Evolutionary conservation across 2,113 vertebrate genomes (phyloP), one percentile per base, ranked within the genome.

Genomic region (Hemicordylus capensis): DNA sequence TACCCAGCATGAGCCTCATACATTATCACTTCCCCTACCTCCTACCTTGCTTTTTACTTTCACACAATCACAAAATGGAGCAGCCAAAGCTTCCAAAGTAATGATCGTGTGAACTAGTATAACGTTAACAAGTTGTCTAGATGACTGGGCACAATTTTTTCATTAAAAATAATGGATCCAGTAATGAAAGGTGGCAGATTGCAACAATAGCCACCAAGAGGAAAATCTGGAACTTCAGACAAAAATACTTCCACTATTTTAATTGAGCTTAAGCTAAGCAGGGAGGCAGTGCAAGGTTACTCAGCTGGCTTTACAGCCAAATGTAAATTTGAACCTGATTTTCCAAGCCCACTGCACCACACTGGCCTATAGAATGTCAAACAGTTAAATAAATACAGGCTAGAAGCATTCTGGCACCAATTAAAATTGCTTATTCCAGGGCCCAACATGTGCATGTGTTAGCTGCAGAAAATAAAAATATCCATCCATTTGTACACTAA

Each of bases 381-480:
- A 61, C 11, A 15, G 7, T 80, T 64, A 80, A 20, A 44, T n/a
- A 63, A 44, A 63, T 44, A 42, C 8, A 28, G n/a, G 48, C 12
- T 37, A 56, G n/a, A 4, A 24, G 12, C 51, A 48, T 66, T 67
- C 44, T 66, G 78, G 34, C 3, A 66, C 9, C 44, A 80, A 51
- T 67, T 72, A 76, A 15, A 76, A 39, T 4, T 14, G 22, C 20
- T 46, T 24, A 64, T 76, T 48, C 19, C 46, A 64, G 56, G 9
- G 46, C 37, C n/a, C 17, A 22, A 28, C 20, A 2, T 5, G 22
- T 51, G 9, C 56, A 24, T 44, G n/a, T n/a, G n/a, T 59, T n/a
- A 54, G 37, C 39, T 31, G 26, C 31, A 76, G 85, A 72, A 85
- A 86, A 80, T 64, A 10, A 83, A 61, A 28, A 87, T 54, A 14